phyloP scores from a whole-genome alignment of 2,888 invertebrate species.

The Physocephala rufipes region DNA sequence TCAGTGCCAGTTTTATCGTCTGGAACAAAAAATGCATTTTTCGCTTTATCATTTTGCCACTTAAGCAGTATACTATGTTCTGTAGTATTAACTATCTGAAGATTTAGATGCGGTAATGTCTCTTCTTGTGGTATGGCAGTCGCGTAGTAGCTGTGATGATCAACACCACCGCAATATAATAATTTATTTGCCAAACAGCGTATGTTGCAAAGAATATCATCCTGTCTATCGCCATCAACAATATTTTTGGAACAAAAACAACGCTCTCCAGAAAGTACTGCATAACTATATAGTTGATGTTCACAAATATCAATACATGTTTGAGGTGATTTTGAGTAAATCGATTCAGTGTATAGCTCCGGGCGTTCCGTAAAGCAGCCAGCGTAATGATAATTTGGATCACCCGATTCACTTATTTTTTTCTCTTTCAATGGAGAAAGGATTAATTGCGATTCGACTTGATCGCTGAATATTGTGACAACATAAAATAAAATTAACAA shows the following conservation, averaged over 20 bases:
- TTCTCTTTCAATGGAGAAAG: neutral
- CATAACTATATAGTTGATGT: slow-evolving; percentile 56
- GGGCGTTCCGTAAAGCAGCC: slow-evolving; percentile 61
- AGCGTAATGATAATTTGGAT: slow-evolving; percentile 56
- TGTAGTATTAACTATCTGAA: slow-evolving; percentile 70
- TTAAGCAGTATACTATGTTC: slow-evolving; percentile 71
- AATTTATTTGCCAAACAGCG: slow-evolving; percentile 72
- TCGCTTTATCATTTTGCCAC: slow-evolving; percentile 71
- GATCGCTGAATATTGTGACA: too few relatives aligned
- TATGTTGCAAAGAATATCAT: slow-evolving; percentile 67
- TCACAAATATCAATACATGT: slow-evolving; percentile 63
- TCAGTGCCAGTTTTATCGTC: slow-evolving; percentile 41
- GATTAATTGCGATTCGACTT: too few relatives aligned
- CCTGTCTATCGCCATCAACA: slow-evolving; percentile 61
- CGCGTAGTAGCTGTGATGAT: slow-evolving; percentile 75
- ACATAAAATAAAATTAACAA: too few relatives aligned
- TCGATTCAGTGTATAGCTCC: slow-evolving; percentile 57
- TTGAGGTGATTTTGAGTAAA: slow-evolving; percentile 59
- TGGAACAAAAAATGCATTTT: slow-evolving; percentile 46
- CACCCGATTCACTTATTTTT: slow-evolving; percentile 29
- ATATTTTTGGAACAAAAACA: slow-evolving; percentile 59
- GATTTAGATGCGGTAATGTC: slow-evolving; percentile 69
- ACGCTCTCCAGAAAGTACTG: slow-evolving; percentile 58
- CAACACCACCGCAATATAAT: slow-evolving; percentile 75
- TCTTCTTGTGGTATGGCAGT: slow-evolving; percentile 46